Percentiles rank a stretch among this genome's conserved stretches.
phyloP scores from a whole-genome alignment of 2,113 vertebrate genomes.

The Oryzias curvinotus region DNA sequence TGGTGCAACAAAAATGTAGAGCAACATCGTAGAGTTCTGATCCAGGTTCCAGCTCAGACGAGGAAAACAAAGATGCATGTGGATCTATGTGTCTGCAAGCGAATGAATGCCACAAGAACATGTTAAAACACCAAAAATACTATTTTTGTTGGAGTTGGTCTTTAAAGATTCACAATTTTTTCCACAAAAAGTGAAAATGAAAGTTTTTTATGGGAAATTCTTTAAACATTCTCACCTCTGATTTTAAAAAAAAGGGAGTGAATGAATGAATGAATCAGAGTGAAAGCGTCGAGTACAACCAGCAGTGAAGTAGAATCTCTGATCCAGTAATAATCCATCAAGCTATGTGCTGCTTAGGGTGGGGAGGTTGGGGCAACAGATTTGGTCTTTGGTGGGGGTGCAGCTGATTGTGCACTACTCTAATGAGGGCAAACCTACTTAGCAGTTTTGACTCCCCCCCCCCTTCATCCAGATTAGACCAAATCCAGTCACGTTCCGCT shows the following conservation, averaged over 20 bases:
- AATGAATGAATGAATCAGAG: constrained; percentile 19
- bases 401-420: constrained; percentile 24
- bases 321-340: constrained; percentile 18
- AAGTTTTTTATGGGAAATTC: not conserved
- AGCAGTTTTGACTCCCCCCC: constrained; percentile 53
- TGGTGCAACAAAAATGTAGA: too few relatives aligned
- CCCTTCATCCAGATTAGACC: constrained; percentile 64
- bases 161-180: too few relatives aligned
- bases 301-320: not conserved
- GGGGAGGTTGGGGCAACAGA: constrained; percentile 11
- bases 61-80: too few relatives aligned
- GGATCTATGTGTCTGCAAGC: too few relatives aligned
- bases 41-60: too few relatives aligned
- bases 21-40: too few relatives aligned
- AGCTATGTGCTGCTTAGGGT: not conserved
- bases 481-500: constrained; percentile 63
- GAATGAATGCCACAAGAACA: too few relatives aligned
- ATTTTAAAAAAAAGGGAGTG: not conserved
- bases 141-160: too few relatives aligned
- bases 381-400: constrained; percentile 18
- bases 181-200: not conserved
- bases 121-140: too few relatives aligned
- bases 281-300: constrained; percentile 5
- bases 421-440: constrained; percentile 60
- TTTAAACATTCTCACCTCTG: not conserved